Conservation (phyloP, 2,113 vertebrate species). For the Zosterops japonicus region DNA sequence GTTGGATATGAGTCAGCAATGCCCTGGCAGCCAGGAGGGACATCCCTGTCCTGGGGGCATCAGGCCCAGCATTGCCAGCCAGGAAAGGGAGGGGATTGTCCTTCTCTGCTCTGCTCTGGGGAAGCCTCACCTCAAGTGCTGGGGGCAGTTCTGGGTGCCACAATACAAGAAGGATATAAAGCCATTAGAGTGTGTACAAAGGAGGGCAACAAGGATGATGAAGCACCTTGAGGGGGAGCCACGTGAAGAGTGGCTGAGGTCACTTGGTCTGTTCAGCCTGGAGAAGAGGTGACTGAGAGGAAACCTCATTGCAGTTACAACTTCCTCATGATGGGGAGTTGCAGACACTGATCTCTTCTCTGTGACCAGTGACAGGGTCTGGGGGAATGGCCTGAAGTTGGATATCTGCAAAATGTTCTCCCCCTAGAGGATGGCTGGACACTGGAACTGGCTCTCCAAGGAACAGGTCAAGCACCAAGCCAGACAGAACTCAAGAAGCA, state of each 20-base stretch:
- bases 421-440: rapidly evolving
- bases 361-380: background rate
- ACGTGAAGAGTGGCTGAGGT: background rate
- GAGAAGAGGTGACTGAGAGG: background rate
- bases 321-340: rapidly evolving
- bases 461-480: background rate
- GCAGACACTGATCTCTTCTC: background rate
- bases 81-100: too few species aligned
- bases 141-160: background rate
- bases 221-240: background rate
- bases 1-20: background rate
- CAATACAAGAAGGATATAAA: background rate
- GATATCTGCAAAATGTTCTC: background rate
- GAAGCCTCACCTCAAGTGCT: rapidly evolving
- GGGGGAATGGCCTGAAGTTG: background rate
- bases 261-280: background rate
- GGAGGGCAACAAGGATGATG: background rate
- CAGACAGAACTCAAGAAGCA: background rate
- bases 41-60: background rate
- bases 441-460: background rate
- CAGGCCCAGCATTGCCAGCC: rapidly evolving
- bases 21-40: background rate
- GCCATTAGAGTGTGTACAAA: background rate
- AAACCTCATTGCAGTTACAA: background rate
- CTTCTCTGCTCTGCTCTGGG: background rate